Evolutionary conservation across 2,113 vertebrate genomes (phyloP).

Genomic region (Sorex araneus): DNA sequence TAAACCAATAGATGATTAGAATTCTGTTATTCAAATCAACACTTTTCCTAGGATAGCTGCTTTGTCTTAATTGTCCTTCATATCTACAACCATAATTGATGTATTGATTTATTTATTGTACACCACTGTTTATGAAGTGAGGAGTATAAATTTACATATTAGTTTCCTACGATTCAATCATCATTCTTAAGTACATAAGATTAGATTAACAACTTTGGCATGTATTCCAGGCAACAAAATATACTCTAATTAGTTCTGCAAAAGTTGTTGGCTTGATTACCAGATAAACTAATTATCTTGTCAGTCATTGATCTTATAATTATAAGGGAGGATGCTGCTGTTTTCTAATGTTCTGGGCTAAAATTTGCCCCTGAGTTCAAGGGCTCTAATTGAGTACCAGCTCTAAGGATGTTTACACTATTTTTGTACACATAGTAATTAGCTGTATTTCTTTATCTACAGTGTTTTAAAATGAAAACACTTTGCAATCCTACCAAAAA

Average conservation of each 20-base stretch:
- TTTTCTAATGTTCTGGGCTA: conserved; percentile 75
- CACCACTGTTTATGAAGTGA: conserved; percentile 51
- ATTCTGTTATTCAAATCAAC: not conserved
- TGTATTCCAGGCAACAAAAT: conserved; percentile 70
- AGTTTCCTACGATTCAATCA: conserved; percentile 60
- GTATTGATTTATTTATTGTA: conserved; percentile 41
- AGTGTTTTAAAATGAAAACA: conserved; percentile 70
- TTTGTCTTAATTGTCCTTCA: conserved; percentile 36
- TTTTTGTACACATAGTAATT: conserved; percentile 61
- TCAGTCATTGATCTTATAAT: conserved; percentile 81
- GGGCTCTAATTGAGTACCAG: conserved; percentile 58
- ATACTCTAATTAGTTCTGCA: conserved; percentile 79
- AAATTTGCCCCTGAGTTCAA: conserved; percentile 77
- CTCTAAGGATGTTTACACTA: conserved; percentile 64
- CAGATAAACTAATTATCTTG: conserved; percentile 82
- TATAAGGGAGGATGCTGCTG: conserved; percentile 66
- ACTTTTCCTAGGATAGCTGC: not conserved
- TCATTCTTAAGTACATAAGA: conserved; percentile 71
- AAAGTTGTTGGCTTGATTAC: conserved; percentile 82
- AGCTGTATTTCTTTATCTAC: conserved; percentile 63
- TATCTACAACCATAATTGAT: not conserved
- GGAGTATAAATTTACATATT: not conserved
- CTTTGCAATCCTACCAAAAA: conserved; percentile 9
- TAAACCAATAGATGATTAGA: not conserved
- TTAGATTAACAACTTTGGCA: conserved; percentile 77